Percentiles rank a stretch among this genome's conserved stretches.
These are phyloP conservation scores for Frankliniella fusca DNA, from an alignment of 2,888 invertebrate genomes.

Conservation along the genomic window DNA sequence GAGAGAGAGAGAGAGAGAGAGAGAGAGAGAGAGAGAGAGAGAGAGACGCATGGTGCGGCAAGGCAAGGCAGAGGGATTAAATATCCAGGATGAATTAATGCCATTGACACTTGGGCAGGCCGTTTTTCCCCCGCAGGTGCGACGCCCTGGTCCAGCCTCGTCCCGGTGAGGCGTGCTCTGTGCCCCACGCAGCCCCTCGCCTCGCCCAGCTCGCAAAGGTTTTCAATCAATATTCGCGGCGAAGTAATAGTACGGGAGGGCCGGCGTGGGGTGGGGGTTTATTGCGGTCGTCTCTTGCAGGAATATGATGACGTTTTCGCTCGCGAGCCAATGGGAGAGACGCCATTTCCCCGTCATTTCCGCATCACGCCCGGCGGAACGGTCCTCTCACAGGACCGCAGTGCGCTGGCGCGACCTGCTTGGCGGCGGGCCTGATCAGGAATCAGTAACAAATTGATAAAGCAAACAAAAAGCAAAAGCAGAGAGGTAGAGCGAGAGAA, in stretches of 20 bases:
- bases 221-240: background rate
- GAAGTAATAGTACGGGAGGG: background rate
- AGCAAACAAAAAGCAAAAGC: too few relatives aligned
- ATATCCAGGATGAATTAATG: conserved; percentile 3
- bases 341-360: conserved; percentile 12
- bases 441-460: too few relatives aligned
- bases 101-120: background rate
- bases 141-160: too few relatives aligned
- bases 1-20: too few relatives aligned
- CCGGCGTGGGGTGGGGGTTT: background rate
- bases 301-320: background rate
- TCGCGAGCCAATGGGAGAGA: background rate
- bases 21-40: too few relatives aligned
- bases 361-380: background rate
- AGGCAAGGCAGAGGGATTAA: background rate
- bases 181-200: too few relatives aligned
- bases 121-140: background rate
- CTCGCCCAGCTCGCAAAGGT: too few relatives aligned
- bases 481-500: background rate
- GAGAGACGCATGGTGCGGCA: background rate
- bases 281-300: background rate
- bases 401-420: too few relatives aligned
- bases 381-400: too few relatives aligned
- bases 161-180: too few relatives aligned
- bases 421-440: too few relatives aligned